Base-by-base conservation (phyloP, 2,797 vertebrate genomes). In the Sebastes vulpes region DNA sequence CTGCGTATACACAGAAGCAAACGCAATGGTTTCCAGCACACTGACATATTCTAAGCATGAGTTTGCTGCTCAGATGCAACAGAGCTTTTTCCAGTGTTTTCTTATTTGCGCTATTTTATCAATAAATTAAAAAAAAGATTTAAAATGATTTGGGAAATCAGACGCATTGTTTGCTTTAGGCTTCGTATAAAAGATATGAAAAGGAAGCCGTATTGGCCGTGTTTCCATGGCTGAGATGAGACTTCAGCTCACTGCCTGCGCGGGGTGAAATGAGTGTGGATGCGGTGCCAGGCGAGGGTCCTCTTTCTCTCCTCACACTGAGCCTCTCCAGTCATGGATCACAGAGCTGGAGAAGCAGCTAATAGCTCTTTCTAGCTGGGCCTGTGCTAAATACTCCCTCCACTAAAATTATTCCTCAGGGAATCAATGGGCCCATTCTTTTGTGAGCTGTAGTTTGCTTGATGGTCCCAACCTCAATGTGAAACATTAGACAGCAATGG, bases 401-500 rank as follows among this genome's bases (percentile, higher is more conserved):
- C 94, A 92, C 95, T 96, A 96, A 96, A 96, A 96, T 96, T 94
- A 96, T 96, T 96, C 96, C 96, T 95, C 91, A 70, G 96, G 96
- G 96, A 96, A 97, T 96, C 96, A 97, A 97, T 97, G 95, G 95
- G 94, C 92, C 95, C 95, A 95, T 97, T 97, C 96, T 96, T 96
- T 95, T 93, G 94, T 94, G 93, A 92, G 95, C 95, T 88, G 92
- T 90, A 94, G 95, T 96, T 96, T 96, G 94, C 94, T 95, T 90
- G 93, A 96, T 92, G 95, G 95, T 95, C 94, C 94, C 95, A 94
- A 96, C 94, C 95, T 95, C 95, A 88, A 93, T 95, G 96, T 98
- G 97, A 97, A 98, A 98, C 97, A 95, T 97, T 97, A 98, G 97
- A 98, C 97, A 96, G 96, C 94, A 89, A 96, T 96, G 96, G 97